Evolutionary conservation across 2,888 invertebrate genomes (phyloP).

Genomic region (Anodontia alba): DNA sequence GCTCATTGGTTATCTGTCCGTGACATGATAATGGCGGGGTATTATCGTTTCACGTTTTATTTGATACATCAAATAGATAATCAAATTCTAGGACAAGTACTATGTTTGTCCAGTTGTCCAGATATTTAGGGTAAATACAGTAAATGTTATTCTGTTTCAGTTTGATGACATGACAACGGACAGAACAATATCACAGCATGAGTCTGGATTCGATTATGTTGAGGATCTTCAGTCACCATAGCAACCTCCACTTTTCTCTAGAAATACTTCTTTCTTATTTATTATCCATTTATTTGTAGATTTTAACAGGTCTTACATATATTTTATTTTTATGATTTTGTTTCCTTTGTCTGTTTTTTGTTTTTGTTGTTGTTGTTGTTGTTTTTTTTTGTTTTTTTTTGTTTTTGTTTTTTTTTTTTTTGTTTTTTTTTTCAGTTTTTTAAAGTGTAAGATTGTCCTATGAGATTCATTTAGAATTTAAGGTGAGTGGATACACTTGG

Average conservation of each 20-base stretch:
- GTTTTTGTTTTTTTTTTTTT: not conserved
- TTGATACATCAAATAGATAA: no score
- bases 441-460: not conserved
- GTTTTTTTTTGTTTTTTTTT: not conserved
- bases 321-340: not conserved
- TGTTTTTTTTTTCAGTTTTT: not conserved
- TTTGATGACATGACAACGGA: slow-evolving; percentile 83
- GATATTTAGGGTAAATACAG: no score
- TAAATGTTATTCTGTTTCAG: slow-evolving; percentile 64
- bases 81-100: no score
- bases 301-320: not conserved
- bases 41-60: no score
- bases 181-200: slow-evolving; percentile 81
- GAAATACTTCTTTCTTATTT: not conserved
- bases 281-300: slow-evolving; percentile 1
- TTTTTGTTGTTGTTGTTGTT: not conserved
- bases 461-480: not conserved
- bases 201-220: slow-evolving; percentile 81
- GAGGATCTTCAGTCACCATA: slow-evolving; percentile 79
- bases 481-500: no score
- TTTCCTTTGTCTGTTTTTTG: not conserved
- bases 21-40: no score
- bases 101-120: no score
- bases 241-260: not conserved
- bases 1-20: no score